A percentile compares a stretch with the other conserved stretches of the same genome.
Evolutionary conservation across 2,113 vertebrate species (phyloP).

Genomic region (Megaceryle maxima): DNA sequence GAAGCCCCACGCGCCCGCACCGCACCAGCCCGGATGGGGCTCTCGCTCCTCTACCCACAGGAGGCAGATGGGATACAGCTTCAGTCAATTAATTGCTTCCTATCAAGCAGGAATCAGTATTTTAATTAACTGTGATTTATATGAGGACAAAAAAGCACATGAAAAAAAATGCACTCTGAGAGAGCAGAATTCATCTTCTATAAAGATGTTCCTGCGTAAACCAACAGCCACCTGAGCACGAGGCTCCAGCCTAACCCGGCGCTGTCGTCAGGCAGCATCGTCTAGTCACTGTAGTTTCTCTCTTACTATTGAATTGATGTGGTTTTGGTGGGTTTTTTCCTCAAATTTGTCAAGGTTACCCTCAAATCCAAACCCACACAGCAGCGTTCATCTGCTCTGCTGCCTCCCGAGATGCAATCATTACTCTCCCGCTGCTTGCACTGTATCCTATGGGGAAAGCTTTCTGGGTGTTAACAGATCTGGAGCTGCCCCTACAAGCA

Average conservation of each 20-base stretch:
- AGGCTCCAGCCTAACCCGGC: neutral
- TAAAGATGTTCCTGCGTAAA: neutral
- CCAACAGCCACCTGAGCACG: rapidly evolving
- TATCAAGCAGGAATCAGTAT: neutral
- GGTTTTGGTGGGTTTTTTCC: neutral
- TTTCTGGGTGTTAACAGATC: neutral
- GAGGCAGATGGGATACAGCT: neutral
- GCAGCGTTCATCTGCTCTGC: neutral
- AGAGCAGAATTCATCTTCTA: neutral
- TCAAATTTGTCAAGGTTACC: neutral
- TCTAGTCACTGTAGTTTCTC: neutral
- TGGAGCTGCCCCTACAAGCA: neutral
- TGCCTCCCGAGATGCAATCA: rapidly evolving
- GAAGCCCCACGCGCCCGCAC: neutral
- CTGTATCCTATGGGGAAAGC: neutral
- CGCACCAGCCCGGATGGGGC: neutral
- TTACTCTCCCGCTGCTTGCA: neutral
- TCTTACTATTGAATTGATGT: neutral
- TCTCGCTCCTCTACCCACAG: neutral
- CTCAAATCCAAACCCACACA: neutral
- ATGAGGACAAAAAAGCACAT: neutral
- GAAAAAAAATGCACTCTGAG: neutral
- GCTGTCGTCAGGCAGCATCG: neutral
- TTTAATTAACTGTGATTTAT: neutral
- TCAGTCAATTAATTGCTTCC: slow-evolving; percentile 27